Percentiles rank a stretch among this genome's conserved stretches.
phyloP scores from a whole-genome alignment of 2,113 vertebrate genomes.

The Origma solitaria region DNA sequence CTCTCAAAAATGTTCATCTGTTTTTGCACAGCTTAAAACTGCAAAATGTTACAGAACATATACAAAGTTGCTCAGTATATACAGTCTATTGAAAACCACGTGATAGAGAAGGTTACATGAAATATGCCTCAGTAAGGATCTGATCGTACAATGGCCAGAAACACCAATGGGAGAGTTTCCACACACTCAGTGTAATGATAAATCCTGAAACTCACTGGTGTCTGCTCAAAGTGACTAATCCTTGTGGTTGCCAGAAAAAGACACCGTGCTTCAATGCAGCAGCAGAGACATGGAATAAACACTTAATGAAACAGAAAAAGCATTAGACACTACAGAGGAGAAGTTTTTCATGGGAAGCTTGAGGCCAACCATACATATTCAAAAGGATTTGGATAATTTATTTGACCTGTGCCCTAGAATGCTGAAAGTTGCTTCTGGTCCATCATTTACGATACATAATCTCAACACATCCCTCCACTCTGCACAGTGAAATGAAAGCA shows the following conservation, averaged over 20 bases:
- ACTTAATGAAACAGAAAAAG: slow-evolving; percentile 19
- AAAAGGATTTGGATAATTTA: slow-evolving; percentile 15
- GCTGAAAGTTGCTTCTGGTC: neutral
- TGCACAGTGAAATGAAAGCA: neutral
- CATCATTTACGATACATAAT: neutral
- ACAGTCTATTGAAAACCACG: neutral
- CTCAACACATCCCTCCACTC: neutral
- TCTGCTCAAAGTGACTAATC: neutral
- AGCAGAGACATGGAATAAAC: neutral
- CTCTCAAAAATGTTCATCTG: neutral
- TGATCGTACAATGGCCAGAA: neutral
- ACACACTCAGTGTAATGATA: neutral
- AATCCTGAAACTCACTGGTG: neutral
- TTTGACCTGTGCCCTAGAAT: slow-evolving; percentile 4
- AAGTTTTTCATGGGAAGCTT: neutral
- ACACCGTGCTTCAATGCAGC: neutral
- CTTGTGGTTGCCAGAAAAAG: neutral
- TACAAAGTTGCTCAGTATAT: neutral
- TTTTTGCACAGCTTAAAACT: neutral
- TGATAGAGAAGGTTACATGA: neutral
- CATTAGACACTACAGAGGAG: neutral
- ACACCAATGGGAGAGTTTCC: neutral
- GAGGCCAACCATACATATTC: slow-evolving; percentile 18
- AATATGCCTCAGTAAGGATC: neutral
- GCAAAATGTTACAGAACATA: neutral